A percentile compares a stretch with the other conserved stretches of the same genome.
Conservation (phyloP, 2,113 vertebrate species). For the Heterotis niloticus region DNA sequence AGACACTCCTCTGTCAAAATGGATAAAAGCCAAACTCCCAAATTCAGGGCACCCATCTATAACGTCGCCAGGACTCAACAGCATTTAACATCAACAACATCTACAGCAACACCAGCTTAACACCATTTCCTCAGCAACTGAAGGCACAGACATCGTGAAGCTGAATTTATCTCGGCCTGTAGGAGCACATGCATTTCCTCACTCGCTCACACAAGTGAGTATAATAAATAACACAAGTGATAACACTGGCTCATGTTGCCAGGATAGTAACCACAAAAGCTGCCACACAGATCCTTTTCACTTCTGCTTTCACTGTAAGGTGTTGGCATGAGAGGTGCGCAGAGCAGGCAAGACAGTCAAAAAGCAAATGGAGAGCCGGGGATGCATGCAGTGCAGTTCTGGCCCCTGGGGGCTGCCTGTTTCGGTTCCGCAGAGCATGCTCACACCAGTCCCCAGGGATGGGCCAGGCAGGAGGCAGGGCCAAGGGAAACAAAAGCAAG, state of each 20-base stretch:
- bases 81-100: too few species aligned
- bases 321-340: background rate
- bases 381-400: background rate
- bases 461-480: background rate
- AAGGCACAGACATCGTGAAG: background rate
- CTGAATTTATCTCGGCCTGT: background rate
- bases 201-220: background rate
- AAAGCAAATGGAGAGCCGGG: background rate
- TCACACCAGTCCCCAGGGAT: constrained; percentile 3
- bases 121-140: background rate
- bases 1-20: too few species aligned
- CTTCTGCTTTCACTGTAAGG: constrained; percentile 1
- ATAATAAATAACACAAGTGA: background rate
- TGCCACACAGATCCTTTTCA: background rate
- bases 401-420: background rate
- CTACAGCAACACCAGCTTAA: too few species aligned
- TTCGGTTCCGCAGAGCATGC: constrained; percentile 1
- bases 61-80: too few species aligned
- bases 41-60: too few species aligned
- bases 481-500: constrained; percentile 2
- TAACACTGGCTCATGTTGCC: background rate
- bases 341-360: background rate
- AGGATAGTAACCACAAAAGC: background rate
- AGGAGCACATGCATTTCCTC: background rate
- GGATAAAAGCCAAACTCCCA: too few species aligned